Base-by-base conservation (phyloP, 2,113 vertebrate genomes). In the Natator depressus region DNA sequence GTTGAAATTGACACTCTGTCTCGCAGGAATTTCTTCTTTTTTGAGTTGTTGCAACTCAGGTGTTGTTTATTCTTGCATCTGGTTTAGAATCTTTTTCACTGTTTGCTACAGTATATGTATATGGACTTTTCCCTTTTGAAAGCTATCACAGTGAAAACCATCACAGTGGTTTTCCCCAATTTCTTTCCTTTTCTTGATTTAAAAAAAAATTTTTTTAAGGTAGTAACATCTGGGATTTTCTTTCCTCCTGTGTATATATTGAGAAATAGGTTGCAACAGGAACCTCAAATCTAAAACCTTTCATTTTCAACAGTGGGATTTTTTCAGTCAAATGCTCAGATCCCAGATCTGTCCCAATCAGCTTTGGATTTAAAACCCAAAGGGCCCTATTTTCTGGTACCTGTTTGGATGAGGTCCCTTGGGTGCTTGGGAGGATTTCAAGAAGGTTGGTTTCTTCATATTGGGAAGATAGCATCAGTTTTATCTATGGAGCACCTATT, bases 61-160 rank as follows among this genome's bases (percentile, higher is more conserved):
- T 86, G 46, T 90, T 95, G 69, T 88, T 86, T 89, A 82, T 92
- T 92, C 81, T 80, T 88, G 49, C 78, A 91, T 55, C 88, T 94
- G 94, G 88, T 85, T 72, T 49, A 87, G 89, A 86, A 80, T 88
- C 91, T 84, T 55, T 88, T 93, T 86, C 91, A 12, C 80, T 51
- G 16, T 88, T 88, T 80, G 22, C 14, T 87, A 10, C 55, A 42
- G 82, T 78, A 16, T 35, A 51, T n/a, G 50, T 50, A 75, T 87
- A 84, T 0, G 69, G 35, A 50, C 54, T 87, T 51, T 57, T 85
- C 80, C 31, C 80, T 92, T 88, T 51, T 80, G 29, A 76, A 88
- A 81, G n/a, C 51, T 91, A 5, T 6, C 79, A n/a, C n/a, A n/a
- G n/a, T n/a, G n/a, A n/a, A n/a, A n/a, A n/a, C n/a, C n/a, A n/a